Percentiles rank a stretch among this genome's conserved stretches.
These are phyloP conservation scores for Hesperophylax magnus DNA, from an alignment of 1,140 invertebrate genomes.

Conservation along the genomic window DNA sequence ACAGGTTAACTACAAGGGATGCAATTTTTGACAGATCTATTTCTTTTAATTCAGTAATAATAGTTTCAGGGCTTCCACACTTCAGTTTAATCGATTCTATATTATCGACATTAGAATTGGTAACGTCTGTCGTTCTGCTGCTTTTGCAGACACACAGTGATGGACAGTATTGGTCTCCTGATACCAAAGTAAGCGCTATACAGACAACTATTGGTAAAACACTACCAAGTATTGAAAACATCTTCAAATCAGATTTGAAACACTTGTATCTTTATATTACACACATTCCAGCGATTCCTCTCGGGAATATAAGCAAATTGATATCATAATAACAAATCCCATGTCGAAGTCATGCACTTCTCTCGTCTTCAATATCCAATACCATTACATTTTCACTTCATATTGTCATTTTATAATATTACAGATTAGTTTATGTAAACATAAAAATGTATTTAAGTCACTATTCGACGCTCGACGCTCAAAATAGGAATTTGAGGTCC, in stretches of 20 bases:
- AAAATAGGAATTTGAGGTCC: slow-evolving; percentile 43
- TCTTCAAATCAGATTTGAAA: slow-evolving; percentile 21
- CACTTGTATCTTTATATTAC: slow-evolving; percentile 25
- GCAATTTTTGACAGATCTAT: slow-evolving; percentile 65
- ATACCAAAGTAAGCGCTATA: slow-evolving; percentile 1
- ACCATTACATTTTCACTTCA: neutral
- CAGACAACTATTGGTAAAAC: slow-evolving; percentile 21
- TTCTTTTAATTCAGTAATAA: slow-evolving; percentile 67
- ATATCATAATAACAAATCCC: slow-evolving; percentile 17
- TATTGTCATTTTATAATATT: neutral
- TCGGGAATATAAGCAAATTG: slow-evolving; percentile 26
- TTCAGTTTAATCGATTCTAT: slow-evolving; percentile 63
- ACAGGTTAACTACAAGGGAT: slow-evolving; percentile 65
- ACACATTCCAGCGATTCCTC: slow-evolving; percentile 23
- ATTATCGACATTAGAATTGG: slow-evolving; percentile 59
- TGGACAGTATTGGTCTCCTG: slow-evolving; percentile 60
- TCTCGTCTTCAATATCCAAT: slow-evolving; percentile 15
- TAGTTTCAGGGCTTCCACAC: slow-evolving; percentile 63
- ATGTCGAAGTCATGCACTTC: slow-evolving; percentile 3
- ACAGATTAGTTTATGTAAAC: slow-evolving; percentile 30
- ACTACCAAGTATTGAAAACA: slow-evolving; percentile 23
- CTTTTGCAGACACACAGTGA: slow-evolving; percentile 66
- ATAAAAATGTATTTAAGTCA: slow-evolving; percentile 41
- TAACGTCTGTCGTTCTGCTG: slow-evolving; percentile 59
- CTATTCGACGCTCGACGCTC: slow-evolving; percentile 23